Evolutionary conservation across 1,140 invertebrate species (phyloP).

Genomic region (Pseudomyrmex sp.): DNA sequence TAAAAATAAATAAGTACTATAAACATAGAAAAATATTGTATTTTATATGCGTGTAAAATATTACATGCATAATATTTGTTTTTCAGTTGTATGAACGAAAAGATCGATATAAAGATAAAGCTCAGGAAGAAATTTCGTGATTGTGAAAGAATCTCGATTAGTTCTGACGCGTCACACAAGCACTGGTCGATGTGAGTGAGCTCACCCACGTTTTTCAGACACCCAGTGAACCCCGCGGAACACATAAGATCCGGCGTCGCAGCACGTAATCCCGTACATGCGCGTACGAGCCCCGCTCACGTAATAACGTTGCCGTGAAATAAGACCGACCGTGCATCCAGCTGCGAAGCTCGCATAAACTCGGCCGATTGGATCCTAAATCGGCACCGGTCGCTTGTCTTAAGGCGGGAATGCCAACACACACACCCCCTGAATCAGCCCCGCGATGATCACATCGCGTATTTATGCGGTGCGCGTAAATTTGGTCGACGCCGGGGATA

Average conservation of each 20-base stretch:
- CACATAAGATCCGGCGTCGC: slow-evolving; percentile 39
- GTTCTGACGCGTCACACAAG: background rate
- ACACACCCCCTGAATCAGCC: slow-evolving; percentile 68
- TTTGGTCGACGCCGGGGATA: slow-evolving; percentile 62
- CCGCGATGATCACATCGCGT: slow-evolving; percentile 75
- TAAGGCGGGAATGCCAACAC: slow-evolving; percentile 68
- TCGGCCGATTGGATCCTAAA: slow-evolving; percentile 78
- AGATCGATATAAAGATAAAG: background rate
- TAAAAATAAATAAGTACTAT: too few species aligned
- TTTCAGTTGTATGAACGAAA: background rate
- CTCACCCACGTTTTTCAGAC: slow-evolving; percentile 59
- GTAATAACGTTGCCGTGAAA: slow-evolving; percentile 77
- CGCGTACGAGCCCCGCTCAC: slow-evolving; percentile 54
- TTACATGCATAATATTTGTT: too few species aligned
- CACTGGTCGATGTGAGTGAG: background rate
- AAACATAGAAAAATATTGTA: background rate
- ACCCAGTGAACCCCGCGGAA: slow-evolving; percentile 57
- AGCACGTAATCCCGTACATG: slow-evolving; percentile 59
- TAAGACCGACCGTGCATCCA: slow-evolving; percentile 74
- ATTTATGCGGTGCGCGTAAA: slow-evolving; percentile 75
- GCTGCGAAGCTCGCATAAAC: slow-evolving; percentile 79
- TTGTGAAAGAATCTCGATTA: slow-evolving; percentile 21
- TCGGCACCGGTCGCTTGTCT: slow-evolving; percentile 75
- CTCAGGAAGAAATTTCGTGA: background rate
- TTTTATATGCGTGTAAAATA: background rate